Evolutionary conservation across 2,797 vertebrate genomes (phyloP).

Genomic region (Acanthis flammea): DNA sequence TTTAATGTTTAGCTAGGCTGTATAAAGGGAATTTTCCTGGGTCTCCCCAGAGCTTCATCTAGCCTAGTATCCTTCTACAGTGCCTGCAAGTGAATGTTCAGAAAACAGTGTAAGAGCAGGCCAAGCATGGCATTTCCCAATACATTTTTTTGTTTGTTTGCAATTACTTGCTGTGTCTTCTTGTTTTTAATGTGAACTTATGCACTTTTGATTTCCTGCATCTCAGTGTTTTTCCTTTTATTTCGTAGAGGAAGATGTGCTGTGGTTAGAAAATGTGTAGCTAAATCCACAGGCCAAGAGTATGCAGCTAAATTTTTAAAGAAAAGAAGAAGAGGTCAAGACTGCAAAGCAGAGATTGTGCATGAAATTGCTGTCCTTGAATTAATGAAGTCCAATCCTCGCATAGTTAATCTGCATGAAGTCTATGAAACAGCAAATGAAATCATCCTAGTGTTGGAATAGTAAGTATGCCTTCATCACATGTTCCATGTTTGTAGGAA

Average conservation of each 20-base stretch:
- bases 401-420: constrained; percentile 88
- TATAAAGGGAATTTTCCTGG: neutral
- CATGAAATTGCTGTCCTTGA: constrained; percentile 96
- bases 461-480: constrained; percentile 81
- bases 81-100: neutral
- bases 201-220: neutral
- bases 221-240: neutral
- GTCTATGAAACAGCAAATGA: constrained; percentile 91
- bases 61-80: neutral
- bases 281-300: constrained; percentile 89
- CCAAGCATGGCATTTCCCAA: neutral
- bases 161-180: neutral
- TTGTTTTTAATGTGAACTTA: neutral
- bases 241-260: constrained; percentile 89
- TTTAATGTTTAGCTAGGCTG: neutral
- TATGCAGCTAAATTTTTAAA: constrained; percentile 94
- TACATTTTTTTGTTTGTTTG: neutral
- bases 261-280: constrained; percentile 91
- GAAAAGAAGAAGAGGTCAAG: constrained; percentile 90
- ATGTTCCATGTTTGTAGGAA: neutral
- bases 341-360: constrained; percentile 89
- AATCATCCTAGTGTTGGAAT: constrained; percentile 90
- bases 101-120: neutral
- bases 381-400: constrained; percentile 81
- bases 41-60: neutral